Evolutionary conservation across 2,113 vertebrate species (phyloP).

Genomic region (Microcebus jonahi): DNA sequence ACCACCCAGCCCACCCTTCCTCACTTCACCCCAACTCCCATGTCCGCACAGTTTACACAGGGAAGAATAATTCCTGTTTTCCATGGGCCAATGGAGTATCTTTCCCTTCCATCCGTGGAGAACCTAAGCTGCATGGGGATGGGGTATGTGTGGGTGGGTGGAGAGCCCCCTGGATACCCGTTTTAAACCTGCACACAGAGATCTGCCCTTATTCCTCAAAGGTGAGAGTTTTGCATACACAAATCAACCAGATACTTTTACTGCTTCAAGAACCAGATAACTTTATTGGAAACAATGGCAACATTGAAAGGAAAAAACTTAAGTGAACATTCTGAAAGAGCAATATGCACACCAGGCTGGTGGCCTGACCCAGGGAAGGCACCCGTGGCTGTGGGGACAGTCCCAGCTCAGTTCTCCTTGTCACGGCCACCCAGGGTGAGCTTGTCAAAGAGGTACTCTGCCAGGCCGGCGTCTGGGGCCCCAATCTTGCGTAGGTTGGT

Average conservation of each 20-base stretch:
- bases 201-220: background rate
- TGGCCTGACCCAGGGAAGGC: background rate
- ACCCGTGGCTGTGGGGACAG: background rate
- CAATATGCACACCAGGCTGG: fast-evolving
- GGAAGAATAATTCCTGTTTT: background rate
- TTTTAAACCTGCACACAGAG: background rate
- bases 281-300: background rate
- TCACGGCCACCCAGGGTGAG: background rate
- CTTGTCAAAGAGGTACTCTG: background rate
- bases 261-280: background rate
- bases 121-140: too few species aligned
- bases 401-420: background rate
- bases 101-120: too few species aligned
- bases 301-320: background rate
- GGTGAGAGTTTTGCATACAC: too few species aligned
- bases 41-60: background rate
- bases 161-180: background rate
- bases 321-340: background rate
- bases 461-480: fast-evolving
- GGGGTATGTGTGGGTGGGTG: too few species aligned
- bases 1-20: background rate
- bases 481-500: background rate
- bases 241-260: background rate
- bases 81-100: background rate
- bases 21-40: background rate